Evolutionary conservation across 2,888 invertebrate species (phyloP), one percentile per base, ranked within the genome.

Genomic region (Colletes collaris): DNA sequence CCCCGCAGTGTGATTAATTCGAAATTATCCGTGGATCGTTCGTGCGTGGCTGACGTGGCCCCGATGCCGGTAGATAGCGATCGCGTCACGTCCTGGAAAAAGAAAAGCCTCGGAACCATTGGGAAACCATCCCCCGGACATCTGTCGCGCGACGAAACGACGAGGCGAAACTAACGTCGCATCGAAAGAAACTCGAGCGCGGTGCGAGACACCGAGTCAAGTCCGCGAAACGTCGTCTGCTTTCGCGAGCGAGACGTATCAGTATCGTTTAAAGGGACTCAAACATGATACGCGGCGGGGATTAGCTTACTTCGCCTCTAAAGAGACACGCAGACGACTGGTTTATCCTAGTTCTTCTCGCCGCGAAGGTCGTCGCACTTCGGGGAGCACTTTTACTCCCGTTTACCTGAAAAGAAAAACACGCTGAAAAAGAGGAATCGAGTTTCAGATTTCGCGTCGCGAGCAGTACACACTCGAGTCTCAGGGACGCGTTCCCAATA

Each of bases 341-440:
- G 69, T 81, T 70, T 79, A 79, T 79, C 75, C 80, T 79, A 84
- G 79, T 82, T 74, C 60, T 50, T 72, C 76, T 69, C 63, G 71
- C 35, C 56, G 27, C 40, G 76, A 83, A 83, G 86, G 81, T 69
- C 67, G 66, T 76, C 72, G 83, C 58, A 78, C 81, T 74, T 74
- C 75, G 65, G 55, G 62, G 50, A 81, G 66, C 74, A 59, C 55
- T 55, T 58, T 16, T 59, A 60, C 70, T 62, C 65, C 53, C 50
- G 73, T 83, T 81, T 71, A 67, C 56, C 13, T 70, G 63, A 10
- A 49, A 68, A 56, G 49, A 69, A 66, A 11, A 52, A 55, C 37
- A 65, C 52, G 13, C 11, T 78, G 64, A 44, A 76, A 69, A 78
- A 78, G n/a, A 44, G 19, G 40, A 11, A 68, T 76, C 60, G 59